Evolutionary conservation across 2,888 invertebrate species (phyloP).

Genomic region (Exocentrus adspersus): DNA sequence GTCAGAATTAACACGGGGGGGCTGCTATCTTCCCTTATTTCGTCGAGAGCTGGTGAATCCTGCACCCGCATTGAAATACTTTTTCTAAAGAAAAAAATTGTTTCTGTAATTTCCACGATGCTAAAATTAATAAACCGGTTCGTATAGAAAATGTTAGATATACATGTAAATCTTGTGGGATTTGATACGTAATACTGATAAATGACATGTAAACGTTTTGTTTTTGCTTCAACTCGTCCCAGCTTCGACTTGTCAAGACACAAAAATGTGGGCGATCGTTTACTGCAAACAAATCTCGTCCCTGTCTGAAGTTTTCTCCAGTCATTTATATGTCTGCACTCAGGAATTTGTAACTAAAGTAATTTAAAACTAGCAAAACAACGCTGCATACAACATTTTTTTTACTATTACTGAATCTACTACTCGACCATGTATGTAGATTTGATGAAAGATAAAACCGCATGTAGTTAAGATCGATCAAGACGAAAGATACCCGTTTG

Average conservation of each 20-base stretch:
- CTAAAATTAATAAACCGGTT: slow-evolving; percentile 2
- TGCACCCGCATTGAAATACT: background rate
- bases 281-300: background rate
- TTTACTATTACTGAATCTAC: too few relatives aligned
- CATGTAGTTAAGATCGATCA: background rate
- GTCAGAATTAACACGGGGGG: background rate
- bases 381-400: too few relatives aligned
- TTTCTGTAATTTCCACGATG: too few relatives aligned
- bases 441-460: background rate
- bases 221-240: background rate
- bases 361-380: too few relatives aligned
- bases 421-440: background rate
- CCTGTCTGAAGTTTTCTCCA: too few relatives aligned
- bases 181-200: background rate
- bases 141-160: background rate
- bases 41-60: background rate
- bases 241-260: background rate
- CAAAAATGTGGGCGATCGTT: background rate
- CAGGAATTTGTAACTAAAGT: too few relatives aligned
- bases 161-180: background rate
- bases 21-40: background rate
- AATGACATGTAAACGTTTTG: background rate
- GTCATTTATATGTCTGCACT: too few relatives aligned
- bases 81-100: too few relatives aligned
- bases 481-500: background rate